Evolutionary conservation across 2,113 vertebrate genomes (phyloP).

Genomic region (Gadus macrocephalus): DNA sequence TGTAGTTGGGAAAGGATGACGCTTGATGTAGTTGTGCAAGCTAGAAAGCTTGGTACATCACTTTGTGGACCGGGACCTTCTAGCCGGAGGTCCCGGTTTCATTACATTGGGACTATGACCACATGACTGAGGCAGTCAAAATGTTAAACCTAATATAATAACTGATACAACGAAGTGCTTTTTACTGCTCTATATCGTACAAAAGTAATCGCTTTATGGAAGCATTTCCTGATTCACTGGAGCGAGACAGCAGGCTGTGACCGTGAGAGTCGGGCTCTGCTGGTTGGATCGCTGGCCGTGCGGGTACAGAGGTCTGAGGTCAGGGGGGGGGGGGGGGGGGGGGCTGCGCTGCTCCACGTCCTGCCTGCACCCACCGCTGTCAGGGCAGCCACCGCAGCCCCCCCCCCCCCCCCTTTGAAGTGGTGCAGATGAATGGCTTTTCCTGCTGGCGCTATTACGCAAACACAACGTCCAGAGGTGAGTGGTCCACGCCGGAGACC

Average conservation of each 20-base stretch:
- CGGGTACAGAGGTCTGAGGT: conserved; percentile 30
- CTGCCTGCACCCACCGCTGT: conserved; percentile 37
- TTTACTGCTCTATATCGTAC: background rate
- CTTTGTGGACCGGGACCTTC: too few relatives aligned
- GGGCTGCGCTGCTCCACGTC: conserved; percentile 28
- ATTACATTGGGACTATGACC: too few relatives aligned
- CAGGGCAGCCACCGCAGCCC: conserved; percentile 15
- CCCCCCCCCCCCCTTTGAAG: conserved; percentile 43
- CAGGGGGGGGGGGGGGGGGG: conserved; percentile 19
- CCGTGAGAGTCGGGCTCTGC: background rate
- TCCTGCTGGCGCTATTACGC: conserved; percentile 36
- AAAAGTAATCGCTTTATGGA: too few relatives aligned
- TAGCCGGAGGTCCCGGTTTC: too few relatives aligned
- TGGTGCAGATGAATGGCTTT: conserved; percentile 33
- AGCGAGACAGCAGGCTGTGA: background rate
- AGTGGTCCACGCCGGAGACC: conserved; percentile 29
- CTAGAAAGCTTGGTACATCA: too few relatives aligned
- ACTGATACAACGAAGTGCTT: background rate
- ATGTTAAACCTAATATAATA: too few relatives aligned
- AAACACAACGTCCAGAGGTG: conserved; percentile 23
- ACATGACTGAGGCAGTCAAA: too few relatives aligned
- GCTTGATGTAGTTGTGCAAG: too few relatives aligned
- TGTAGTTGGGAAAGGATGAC: too few relatives aligned
- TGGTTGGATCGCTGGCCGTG: conserved; percentile 29
- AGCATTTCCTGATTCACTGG: conserved; percentile 7